Percentiles rank a stretch among this genome's conserved stretches.
phyloP scores from a whole-genome alignment of 2,113 vertebrate genomes.

The Jacana jacana region DNA sequence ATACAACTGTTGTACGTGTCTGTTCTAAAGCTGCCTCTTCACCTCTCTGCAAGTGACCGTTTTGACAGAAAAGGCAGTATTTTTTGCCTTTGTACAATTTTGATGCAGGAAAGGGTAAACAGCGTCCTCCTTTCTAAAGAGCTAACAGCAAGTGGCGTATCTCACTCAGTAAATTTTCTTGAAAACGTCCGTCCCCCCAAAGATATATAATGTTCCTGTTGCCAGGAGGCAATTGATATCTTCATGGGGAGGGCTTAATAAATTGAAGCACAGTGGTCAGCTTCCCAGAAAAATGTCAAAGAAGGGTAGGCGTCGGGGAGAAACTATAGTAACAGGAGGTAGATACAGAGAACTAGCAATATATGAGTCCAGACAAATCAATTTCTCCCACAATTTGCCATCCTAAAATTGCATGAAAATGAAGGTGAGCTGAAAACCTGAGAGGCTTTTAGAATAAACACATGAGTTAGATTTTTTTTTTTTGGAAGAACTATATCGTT shows the following conservation, averaged over 20 bases:
- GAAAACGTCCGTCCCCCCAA: neutral
- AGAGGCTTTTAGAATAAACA: neutral
- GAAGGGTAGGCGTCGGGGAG: neutral
- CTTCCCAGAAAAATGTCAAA: slow-evolving; percentile 40
- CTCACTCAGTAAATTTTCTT: neutral
- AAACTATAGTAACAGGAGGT: slow-evolving; percentile 24
- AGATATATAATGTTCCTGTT: neutral
- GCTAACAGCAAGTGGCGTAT: neutral
- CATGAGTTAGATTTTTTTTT: neutral
- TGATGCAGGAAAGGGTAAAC: neutral
- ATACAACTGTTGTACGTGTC: neutral
- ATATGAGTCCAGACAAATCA: slow-evolving; percentile 19
- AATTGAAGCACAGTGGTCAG: slow-evolving; percentile 27
- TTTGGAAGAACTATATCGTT: neutral
- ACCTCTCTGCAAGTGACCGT: neutral
- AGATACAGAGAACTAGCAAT: neutral
- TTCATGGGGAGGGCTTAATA: slow-evolving; percentile 25
- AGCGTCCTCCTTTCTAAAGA: neutral
- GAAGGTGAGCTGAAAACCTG: neutral
- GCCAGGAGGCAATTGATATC: slow-evolving; percentile 41
- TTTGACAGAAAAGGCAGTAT: neutral
- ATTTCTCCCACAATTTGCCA: neutral
- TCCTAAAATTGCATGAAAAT: neutral
- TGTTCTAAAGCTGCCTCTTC: neutral
- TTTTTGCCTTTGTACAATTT: neutral